Conservation (phyloP, 2,113 vertebrate genomes). For the Chionis minor region DNA sequence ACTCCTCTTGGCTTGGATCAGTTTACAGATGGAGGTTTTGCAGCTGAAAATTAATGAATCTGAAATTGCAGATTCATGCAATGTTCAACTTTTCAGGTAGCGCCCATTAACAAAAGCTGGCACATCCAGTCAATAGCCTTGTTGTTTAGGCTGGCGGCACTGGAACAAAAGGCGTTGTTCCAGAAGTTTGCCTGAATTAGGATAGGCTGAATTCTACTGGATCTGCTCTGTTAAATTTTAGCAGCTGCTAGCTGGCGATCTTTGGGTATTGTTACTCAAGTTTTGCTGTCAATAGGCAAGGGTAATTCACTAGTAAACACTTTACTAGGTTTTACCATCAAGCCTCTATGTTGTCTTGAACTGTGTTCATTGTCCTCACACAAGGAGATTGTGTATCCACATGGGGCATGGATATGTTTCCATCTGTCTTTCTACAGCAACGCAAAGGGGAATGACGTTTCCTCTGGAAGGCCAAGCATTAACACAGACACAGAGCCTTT, state of each 20-base stretch:
- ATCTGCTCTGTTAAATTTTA: slow-evolving; percentile 22
- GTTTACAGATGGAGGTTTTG: slow-evolving; percentile 5
- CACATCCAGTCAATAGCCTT: slow-evolving; percentile 36
- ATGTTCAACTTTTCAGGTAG: slow-evolving; percentile 56
- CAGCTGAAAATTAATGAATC: background rate
- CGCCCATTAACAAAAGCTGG: slow-evolving; percentile 34
- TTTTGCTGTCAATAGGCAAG: background rate
- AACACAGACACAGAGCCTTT: background rate
- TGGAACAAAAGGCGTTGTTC: slow-evolving; percentile 61
- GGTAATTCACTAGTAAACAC: background rate
- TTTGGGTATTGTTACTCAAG: background rate
- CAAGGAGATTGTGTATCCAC: background rate
- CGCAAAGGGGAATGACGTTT: background rate
- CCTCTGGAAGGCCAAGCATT: background rate
- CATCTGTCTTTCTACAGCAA: background rate
- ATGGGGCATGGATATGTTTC: background rate
- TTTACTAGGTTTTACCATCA: background rate
- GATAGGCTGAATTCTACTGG: slow-evolving; percentile 31
- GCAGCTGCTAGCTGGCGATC: background rate
- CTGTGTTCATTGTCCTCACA: background rate
- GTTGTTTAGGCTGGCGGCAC: slow-evolving; percentile 32
- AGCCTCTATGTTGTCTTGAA: background rate
- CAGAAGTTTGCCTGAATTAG: slow-evolving; percentile 36
- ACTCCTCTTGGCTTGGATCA: background rate
- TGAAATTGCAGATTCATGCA: slow-evolving; percentile 38